Conservation (phyloP, 2,888 invertebrate species). For the Listrodromus nycthemerus region DNA sequence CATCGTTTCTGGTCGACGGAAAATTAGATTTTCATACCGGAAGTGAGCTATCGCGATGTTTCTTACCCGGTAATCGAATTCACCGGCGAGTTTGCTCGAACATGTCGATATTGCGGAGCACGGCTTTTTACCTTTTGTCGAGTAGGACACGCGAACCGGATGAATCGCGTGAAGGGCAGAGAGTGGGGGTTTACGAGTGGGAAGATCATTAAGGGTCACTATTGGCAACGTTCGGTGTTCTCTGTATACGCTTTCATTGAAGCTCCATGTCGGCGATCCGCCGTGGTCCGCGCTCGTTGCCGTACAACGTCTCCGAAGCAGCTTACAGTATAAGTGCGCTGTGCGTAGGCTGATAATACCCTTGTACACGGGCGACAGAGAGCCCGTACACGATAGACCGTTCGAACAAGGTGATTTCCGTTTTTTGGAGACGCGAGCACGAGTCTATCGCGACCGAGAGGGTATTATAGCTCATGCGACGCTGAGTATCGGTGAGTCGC, state of each 20-base stretch:
- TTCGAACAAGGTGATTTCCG: constrained; percentile 69
- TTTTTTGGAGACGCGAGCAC: constrained; percentile 66
- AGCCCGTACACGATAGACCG: constrained; percentile 49
- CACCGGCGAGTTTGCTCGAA: not conserved
- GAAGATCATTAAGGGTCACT: constrained; percentile 71
- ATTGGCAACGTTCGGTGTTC: constrained; percentile 42
- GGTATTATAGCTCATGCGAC: not conserved
- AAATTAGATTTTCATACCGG: no score
- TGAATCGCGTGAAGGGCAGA: constrained; percentile 55
- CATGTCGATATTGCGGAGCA: constrained; percentile 1
- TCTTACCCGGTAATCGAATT: not conserved
- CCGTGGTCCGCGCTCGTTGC: constrained; percentile 23
- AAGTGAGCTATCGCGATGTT: no score
- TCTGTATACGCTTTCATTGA: constrained; percentile 67
- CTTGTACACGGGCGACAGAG: constrained; percentile 66
- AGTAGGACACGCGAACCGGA: constrained; percentile 53
- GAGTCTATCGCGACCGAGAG: constrained; percentile 23
- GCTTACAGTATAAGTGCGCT: constrained; percentile 27
- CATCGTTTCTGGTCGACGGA: no score
- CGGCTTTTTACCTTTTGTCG: constrained; percentile 28
- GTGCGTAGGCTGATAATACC: constrained; percentile 72
- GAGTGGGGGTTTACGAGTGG: constrained; percentile 56
- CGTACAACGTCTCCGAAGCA: constrained; percentile 22
- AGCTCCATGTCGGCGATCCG: constrained; percentile 59
- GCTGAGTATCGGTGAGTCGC: constrained; percentile 32